These are phyloP conservation scores for Hofmannophila pseudospretella DNA, from an alignment of 2,888 invertebrate species.

Conservation along the genomic window DNA sequence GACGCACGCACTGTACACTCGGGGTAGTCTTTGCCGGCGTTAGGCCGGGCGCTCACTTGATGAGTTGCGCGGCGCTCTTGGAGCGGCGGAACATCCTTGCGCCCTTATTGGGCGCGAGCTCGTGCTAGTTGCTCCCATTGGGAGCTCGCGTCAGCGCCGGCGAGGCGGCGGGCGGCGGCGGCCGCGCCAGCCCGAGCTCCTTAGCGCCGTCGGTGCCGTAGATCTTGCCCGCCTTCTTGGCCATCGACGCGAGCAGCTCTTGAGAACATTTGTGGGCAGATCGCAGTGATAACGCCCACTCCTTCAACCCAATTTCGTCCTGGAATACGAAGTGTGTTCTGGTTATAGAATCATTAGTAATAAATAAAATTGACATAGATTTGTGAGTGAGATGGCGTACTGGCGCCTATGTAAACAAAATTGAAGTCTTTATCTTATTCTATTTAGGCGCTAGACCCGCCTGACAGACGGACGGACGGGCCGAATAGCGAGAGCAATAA, in stretches of 20 bases:
- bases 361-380: no score
- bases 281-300: conserved; percentile 97
- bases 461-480: no score
- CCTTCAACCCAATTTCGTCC: conserved; percentile 99
- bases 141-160: conserved; percentile 46
- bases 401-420: no score
- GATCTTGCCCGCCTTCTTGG: conserved; percentile 98
- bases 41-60: conserved; percentile 54
- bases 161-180: conserved; percentile 35
- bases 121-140: conserved; percentile 74
- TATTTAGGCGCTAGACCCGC: no score
- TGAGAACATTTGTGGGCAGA: conserved; percentile 97
- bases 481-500: no score
- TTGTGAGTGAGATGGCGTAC: no score
- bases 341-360: no score
- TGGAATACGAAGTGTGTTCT: conserved; percentile 45
- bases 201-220: conserved; percentile 88
- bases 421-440: no score
- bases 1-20: neutral
- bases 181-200: conserved; percentile 43
- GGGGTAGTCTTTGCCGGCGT: conserved; percentile 2
- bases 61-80: conserved; percentile 75
- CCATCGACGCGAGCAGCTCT: conserved; percentile 97
- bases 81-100: conserved; percentile 78
- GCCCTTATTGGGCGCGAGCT: conserved; percentile 71